These are phyloP conservation scores for Anhinga rufa DNA, from an alignment of 2,113 vertebrate species.

Conservation along the genomic window DNA sequence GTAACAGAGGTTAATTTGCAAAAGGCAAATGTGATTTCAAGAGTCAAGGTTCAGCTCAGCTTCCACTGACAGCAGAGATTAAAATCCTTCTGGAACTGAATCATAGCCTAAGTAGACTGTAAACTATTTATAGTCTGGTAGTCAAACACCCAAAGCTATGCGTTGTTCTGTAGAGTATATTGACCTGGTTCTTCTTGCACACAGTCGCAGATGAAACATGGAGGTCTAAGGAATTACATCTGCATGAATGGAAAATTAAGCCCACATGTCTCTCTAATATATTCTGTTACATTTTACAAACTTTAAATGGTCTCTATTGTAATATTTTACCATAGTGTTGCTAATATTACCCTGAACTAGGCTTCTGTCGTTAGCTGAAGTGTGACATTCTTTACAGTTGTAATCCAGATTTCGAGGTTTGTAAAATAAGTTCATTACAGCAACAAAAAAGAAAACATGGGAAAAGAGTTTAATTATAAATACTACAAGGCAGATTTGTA, in stretches of 20 bases:
- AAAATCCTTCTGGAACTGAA: neutral
- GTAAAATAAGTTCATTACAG: neutral
- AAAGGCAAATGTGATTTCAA: neutral
- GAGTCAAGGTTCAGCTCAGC: neutral
- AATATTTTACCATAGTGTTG: slow-evolving; percentile 5
- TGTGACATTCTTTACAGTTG: slow-evolving; percentile 25
- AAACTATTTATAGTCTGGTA: neutral
- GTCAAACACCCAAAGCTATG: neutral
- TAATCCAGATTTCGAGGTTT: neutral
- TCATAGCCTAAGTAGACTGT: neutral
- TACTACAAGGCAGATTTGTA: neutral
- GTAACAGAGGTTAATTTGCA: neutral
- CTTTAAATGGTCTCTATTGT: slow-evolving; percentile 11
- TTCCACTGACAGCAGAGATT: neutral
- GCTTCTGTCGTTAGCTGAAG: neutral
- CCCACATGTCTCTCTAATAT: slow-evolving; percentile 16
- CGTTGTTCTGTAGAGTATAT: neutral
- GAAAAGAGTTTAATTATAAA: neutral
- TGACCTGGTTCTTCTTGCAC: neutral
- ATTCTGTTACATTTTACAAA: slow-evolving; percentile 43
- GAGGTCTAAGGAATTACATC: neutral
- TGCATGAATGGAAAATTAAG: slow-evolving; percentile 22
- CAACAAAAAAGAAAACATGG: neutral
- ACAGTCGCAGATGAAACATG: neutral
- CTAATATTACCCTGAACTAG: slow-evolving; percentile 29